phyloP scores from a whole-genome alignment of 2,888 invertebrate species.

The Augiades crinisus region DNA sequence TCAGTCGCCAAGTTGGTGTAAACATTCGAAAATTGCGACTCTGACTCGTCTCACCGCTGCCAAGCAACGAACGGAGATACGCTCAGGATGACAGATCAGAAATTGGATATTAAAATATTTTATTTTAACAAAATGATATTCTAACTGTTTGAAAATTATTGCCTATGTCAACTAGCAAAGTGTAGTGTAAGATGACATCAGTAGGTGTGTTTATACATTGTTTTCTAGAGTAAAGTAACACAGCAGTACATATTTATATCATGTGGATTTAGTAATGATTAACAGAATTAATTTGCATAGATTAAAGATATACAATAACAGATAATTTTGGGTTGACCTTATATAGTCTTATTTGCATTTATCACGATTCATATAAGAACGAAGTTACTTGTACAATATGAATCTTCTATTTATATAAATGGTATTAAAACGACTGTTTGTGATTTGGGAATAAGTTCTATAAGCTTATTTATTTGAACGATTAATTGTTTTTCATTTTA shows the following conservation, averaged over 20 bases:
- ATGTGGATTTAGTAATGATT: background rate
- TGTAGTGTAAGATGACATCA: too few relatives aligned
- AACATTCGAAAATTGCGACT: slow-evolving; percentile 19
- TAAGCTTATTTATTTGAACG: too few relatives aligned
- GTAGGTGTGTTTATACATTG: too few relatives aligned
- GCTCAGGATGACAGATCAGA: too few relatives aligned
- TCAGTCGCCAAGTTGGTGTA: slow-evolving; percentile 30
- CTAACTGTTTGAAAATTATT: too few relatives aligned
- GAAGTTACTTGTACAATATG: background rate
- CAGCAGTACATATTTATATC: background rate
- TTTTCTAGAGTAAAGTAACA: background rate
- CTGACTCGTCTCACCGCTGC: background rate
- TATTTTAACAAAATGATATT: too few relatives aligned
- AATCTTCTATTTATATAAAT: too few relatives aligned
- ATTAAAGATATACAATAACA: background rate
- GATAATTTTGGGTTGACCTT: background rate
- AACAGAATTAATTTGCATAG: slow-evolving; percentile 3
- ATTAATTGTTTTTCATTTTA: too few relatives aligned
- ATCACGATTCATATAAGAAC: background rate
- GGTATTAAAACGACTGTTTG: too few relatives aligned
- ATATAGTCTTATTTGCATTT: background rate
- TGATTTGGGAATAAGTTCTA: too few relatives aligned
- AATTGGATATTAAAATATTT: too few relatives aligned
- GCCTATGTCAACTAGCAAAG: too few relatives aligned
- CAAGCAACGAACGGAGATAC: background rate